These are phyloP conservation scores for Cotesia chilonis DNA, from an alignment of 1,140 invertebrate genomes.

Conservation along the genomic window DNA sequence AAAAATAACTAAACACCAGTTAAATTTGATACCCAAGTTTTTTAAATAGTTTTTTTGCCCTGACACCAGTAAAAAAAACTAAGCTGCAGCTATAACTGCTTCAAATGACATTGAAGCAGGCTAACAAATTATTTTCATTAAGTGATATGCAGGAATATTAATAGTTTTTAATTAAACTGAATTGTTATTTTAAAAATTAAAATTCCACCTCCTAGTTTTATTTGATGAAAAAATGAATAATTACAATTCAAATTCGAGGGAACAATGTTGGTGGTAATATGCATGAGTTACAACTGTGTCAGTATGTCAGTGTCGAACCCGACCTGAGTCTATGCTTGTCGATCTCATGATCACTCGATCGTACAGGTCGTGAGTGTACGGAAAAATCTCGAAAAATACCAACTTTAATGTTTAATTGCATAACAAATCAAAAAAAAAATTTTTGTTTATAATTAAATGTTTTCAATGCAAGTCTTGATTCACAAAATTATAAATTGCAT, in stretches of 20 bases:
- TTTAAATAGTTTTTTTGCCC: too few species aligned
- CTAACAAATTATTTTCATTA: constrained; percentile 12
- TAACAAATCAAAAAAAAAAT: too few species aligned
- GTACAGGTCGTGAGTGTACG: background rate
- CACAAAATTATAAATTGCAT: too few species aligned
- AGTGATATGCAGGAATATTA: background rate
- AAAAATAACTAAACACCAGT: too few species aligned
- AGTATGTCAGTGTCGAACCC: constrained; percentile 61
- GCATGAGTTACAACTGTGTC: constrained; percentile 51
- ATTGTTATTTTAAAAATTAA: constrained; percentile 1
- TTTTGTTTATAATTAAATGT: too few species aligned
- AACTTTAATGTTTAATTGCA: constrained; percentile 12
- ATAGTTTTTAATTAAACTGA: too few species aligned
- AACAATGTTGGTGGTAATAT: constrained; percentile 22
- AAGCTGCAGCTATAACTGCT: too few species aligned
- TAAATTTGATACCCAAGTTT: too few species aligned
- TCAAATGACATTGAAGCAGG: background rate
- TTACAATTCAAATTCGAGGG: background rate
- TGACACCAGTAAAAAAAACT: too few species aligned
- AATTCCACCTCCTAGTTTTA: background rate
- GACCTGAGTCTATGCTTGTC: constrained; percentile 36
- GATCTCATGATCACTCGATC: constrained; percentile 42
- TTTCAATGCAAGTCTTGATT: too few species aligned
- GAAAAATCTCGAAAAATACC: background rate
- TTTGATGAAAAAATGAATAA: too few species aligned